Base-by-base conservation (phyloP, 2,888 invertebrate species). In the Ochropacha duplaris region DNA sequence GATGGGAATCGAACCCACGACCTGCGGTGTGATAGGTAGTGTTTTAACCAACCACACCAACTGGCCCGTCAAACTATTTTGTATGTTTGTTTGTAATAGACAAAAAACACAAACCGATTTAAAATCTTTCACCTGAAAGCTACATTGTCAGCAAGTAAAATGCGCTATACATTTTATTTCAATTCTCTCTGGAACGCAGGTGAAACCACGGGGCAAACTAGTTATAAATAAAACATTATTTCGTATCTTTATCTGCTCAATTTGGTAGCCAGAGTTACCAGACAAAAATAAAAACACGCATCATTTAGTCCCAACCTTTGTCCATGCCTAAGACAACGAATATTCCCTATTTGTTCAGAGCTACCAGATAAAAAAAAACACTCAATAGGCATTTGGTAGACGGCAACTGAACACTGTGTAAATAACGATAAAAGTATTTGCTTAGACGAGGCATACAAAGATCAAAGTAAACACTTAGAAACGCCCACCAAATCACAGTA, bases 401-500 rank as follows among this genome's bases (percentile, higher is more conserved):
- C 79, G 81, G 87, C 79, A 85, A 88, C 86, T 83, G 79, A 78
- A 89, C 83, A 86, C 87, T 88, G 81, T 81, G 87, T 90, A 85
- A 91, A 92, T 84, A 90, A 76, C 78, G 88, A 88, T 90, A 89
- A 90, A 91, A 90, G 90, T 92, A 86, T 91, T 92, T 92, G 83
- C 83, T 79, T 77, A 82, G 82, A 83, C 77, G 81, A 86, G 83
- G 79, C 83, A 80, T 86, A 90, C 88, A 90, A 90, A 89, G 90
- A 88, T 87, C 86, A 80, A 71, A 71, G 88, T 75, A 89, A 91
- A 91, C 86, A 90, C 85, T 88, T 66, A 62, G 74, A 68, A 68
- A 84, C 89, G 86, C 89, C 91, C 82, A 90, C 88, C 73, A 65
- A 69, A 73, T 66, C 59, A 68, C 71, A 68, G 72, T 66, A 75